Percentiles rank a stretch among this genome's conserved stretches.
phyloP scores from a whole-genome alignment of 1,140 invertebrate species.

The Pinna nobilis region DNA sequence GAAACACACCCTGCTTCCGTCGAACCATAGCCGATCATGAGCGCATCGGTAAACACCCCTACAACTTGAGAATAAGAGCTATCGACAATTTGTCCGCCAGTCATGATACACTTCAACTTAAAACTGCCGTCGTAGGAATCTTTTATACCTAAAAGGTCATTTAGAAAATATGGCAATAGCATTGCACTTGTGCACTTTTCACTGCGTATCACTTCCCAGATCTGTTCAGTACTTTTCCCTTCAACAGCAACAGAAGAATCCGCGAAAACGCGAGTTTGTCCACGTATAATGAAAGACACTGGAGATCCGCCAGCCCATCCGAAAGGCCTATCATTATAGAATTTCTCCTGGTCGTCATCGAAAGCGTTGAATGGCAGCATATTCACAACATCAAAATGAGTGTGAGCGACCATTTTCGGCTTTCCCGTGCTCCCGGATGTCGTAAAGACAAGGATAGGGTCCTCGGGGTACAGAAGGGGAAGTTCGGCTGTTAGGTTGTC shows the following conservation, averaged over 20 bases:
- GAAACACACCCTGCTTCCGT: conserved; percentile 7
- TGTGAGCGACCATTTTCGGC: not conserved
- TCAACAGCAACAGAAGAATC: conserved; percentile 1
- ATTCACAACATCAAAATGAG: not conserved
- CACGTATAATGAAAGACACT: not conserved
- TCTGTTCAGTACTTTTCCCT: not conserved
- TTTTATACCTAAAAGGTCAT: conserved; percentile 18
- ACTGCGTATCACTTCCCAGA: conserved; percentile 23
- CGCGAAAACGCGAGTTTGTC: conserved; percentile 20
- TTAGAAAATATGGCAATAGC: conserved; percentile 22
- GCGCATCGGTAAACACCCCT: not conserved
- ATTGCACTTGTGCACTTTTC: conserved; percentile 27
- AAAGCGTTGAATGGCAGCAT: not conserved
- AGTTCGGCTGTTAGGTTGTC: not conserved
- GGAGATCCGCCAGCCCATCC: conserved; percentile 38
- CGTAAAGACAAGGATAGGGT: not conserved
- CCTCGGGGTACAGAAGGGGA: conserved; percentile 7
- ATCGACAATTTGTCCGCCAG: conserved; percentile 24
- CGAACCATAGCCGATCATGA: conserved; percentile 27
- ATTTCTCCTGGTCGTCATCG: not conserved
- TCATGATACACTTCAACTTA: not conserved
- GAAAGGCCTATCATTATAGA: conserved; percentile 39
- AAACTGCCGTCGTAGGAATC: not conserved
- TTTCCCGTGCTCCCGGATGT: not conserved
- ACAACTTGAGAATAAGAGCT: conserved; percentile 7